These are phyloP conservation scores for Hippolais icterina DNA, from an alignment of 2,113 vertebrate genomes.

Conservation along the genomic window DNA sequence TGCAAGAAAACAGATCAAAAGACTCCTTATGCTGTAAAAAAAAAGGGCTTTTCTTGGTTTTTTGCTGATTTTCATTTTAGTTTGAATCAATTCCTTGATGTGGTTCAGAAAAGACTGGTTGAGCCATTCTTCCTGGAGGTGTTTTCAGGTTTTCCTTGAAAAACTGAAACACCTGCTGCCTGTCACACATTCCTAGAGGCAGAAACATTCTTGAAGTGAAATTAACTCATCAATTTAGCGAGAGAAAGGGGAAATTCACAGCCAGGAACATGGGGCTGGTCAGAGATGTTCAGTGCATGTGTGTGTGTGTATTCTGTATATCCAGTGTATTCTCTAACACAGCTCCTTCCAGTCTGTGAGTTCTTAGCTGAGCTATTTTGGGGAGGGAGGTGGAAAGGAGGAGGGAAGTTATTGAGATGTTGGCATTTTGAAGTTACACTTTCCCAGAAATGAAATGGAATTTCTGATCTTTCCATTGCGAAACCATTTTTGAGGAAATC, in stretches of 20 bases:
- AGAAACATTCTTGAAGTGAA: background rate
- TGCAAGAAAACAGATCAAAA: background rate
- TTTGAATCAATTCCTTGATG: background rate
- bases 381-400: background rate
- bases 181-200: background rate
- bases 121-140: background rate
- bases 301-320: background rate
- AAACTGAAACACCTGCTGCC: background rate
- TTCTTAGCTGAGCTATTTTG: background rate
- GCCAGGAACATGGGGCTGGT: background rate
- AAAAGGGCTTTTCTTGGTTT: background rate
- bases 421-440: background rate
- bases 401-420: background rate
- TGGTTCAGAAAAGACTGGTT: background rate
- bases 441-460: background rate
- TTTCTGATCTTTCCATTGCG: background rate
- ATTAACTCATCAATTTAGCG: background rate
- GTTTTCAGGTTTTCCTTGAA: background rate
- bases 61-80: background rate
- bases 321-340: background rate
- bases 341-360: background rate
- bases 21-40: background rate
- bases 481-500: background rate
- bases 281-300: background rate
- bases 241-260: background rate